Evolutionary conservation across 1,140 invertebrate species (phyloP).

Genomic region (Pseudomyrmex cubaensis): DNA sequence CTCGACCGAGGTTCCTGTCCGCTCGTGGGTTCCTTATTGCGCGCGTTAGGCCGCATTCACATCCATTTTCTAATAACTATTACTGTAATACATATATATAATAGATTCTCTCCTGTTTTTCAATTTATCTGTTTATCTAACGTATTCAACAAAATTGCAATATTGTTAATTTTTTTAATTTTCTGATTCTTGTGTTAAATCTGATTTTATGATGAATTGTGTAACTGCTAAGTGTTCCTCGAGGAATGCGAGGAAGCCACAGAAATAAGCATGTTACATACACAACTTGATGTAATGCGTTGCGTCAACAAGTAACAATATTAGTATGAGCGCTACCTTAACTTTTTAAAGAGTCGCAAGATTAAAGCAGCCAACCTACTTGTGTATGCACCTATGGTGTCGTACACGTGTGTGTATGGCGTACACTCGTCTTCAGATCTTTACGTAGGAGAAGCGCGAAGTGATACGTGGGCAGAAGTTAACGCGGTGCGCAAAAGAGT

Average conservation of each 20-base stretch:
- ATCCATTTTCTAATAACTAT: slow-evolving; percentile 30
- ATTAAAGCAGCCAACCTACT: not conserved
- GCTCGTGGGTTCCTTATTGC: slow-evolving; percentile 43
- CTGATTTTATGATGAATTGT: not conserved
- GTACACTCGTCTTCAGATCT: slow-evolving; percentile 44
- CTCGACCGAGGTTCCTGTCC: slow-evolving; percentile 58
- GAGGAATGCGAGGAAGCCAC: not conserved
- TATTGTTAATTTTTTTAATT: not conserved
- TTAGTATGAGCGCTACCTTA: slow-evolving; percentile 26
- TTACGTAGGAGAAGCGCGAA: slow-evolving; percentile 62
- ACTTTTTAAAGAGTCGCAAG: slow-evolving; percentile 20
- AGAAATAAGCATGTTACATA: not conserved
- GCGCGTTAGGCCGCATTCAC: slow-evolving; percentile 42
- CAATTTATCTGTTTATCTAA: not conserved
- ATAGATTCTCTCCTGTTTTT: not conserved
- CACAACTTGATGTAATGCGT: not conserved
- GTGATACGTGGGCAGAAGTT: slow-evolving; percentile 71
- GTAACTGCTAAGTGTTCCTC: not conserved
- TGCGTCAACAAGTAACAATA: not conserved
- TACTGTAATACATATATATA: not conserved
- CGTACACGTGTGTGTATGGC: slow-evolving; percentile 53
- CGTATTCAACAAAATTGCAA: not conserved
- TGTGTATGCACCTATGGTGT: slow-evolving; percentile 44
- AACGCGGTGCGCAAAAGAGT: slow-evolving; percentile 58
- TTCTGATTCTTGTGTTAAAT: not conserved